Percentiles rank a stretch among this genome's conserved stretches.
These are phyloP conservation scores for Perodicticus potto DNA, from an alignment of 2,797 vertebrate genomes.

Conservation along the genomic window DNA sequence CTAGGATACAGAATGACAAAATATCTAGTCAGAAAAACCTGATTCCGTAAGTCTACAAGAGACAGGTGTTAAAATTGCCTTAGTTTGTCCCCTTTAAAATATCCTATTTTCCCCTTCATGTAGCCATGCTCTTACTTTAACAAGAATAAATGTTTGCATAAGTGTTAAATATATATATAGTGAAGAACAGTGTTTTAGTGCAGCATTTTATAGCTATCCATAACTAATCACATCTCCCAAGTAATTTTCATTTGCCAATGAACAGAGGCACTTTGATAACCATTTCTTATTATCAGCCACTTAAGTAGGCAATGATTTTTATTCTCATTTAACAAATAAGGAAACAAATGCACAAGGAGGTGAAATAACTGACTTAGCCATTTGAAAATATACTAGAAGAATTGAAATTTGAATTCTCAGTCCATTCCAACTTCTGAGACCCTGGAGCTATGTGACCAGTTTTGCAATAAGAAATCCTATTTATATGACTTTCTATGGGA, in stretches of 20 bases:
- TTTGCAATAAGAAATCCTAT: constrained; percentile 75
- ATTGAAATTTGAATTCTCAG: constrained; percentile 58
- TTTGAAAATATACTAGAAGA: constrained; percentile 27
- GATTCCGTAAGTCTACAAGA: background rate
- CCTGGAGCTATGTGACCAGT: constrained; percentile 69
- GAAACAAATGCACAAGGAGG: constrained; percentile 18
- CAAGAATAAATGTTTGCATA: constrained; percentile 16
- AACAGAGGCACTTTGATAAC: constrained; percentile 54
- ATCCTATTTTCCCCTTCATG: background rate
- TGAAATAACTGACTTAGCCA: constrained; percentile 17
- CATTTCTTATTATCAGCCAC: background rate
- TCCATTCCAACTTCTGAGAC: constrained; percentile 63
- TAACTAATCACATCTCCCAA: constrained; percentile 68
- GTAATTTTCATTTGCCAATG: constrained; percentile 49
- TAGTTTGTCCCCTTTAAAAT: constrained; percentile 28
- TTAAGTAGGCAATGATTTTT: constrained; percentile 33
- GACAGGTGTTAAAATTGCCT: background rate
- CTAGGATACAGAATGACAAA: constrained; percentile 38
- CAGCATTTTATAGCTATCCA: constrained; percentile 26
- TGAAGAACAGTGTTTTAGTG: background rate
- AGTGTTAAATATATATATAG: background rate
- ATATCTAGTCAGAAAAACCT: background rate
- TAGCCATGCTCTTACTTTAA: background rate
- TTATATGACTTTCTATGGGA: constrained; percentile 80
- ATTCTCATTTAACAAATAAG: constrained; percentile 63